A percentile compares a stretch with the other conserved stretches of the same genome.
Conservation (phyloP, 2,888 invertebrate genomes). For the Lochmaea crataegi region DNA sequence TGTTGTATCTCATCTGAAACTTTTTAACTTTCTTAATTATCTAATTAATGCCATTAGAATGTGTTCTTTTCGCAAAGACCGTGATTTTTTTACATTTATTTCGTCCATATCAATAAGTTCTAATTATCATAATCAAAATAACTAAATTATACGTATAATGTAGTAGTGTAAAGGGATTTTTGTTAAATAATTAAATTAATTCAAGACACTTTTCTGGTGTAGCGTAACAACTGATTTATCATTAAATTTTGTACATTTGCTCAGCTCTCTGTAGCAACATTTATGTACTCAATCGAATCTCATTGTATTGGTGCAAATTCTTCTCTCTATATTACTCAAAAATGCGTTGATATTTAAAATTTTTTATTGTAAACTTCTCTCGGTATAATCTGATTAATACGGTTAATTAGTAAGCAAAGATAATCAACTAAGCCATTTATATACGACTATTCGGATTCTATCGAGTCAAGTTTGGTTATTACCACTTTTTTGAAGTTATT, state of each 20-base stretch:
- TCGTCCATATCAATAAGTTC: conserved; percentile 54
- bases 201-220: conserved; percentile 18
- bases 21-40: conserved; percentile 38
- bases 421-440: not conserved
- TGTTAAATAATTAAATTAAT: conserved; percentile 35
- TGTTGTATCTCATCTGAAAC: conserved; percentile 47
- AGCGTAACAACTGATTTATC: conserved; percentile 12
- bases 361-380: conserved; percentile 13
- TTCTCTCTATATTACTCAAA: conserved; percentile 20
- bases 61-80: conserved; percentile 44
- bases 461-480: conserved; percentile 15
- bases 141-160: conserved; percentile 39
- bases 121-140: conserved; percentile 47
- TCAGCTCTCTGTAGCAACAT: conserved; percentile 27
- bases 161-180: conserved; percentile 36
- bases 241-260: conserved; percentile 22
- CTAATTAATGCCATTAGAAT: conserved; percentile 41
- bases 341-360: conserved; percentile 20
- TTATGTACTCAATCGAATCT: conserved; percentile 28
- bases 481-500: conserved; percentile 6
- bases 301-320: conserved; percentile 28
- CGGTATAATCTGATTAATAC: not conserved
- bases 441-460: conserved; percentile 6
- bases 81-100: conserved; percentile 49
- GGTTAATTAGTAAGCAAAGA: not conserved